Base-by-base conservation (phyloP, 2,797 vertebrate species). In the Yasuhikotakia modesta region DNA sequence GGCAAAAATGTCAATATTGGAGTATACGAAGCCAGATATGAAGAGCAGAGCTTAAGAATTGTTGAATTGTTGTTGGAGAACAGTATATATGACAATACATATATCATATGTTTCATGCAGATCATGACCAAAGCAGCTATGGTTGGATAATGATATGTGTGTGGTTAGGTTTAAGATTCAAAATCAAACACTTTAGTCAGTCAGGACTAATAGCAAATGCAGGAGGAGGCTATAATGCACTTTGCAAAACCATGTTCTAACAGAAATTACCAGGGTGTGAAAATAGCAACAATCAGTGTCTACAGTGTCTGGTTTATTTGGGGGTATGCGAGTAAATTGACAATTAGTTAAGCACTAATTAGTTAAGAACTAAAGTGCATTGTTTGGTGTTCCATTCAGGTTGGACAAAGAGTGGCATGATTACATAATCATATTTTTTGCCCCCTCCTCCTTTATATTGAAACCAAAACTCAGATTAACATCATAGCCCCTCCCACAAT, bases 151-250 rank as follows among this genome's bases (percentile, higher is more conserved):
- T n/a, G n/a, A n/a, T n/a, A n/a, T n/a, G n/a, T 63, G 17, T 79
- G 21, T 8, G 39, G 35, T 78, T 76, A 27, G 52, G 24, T 68
- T n/a, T 4, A 35, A 3, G 63, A 76, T 57, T 58, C 64, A 67
- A 46, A 67, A 57, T 68, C 66, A 78, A 81, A n/a, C 77, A 12
- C 76, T 32, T 32, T 2, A 32, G 2, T 35, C 1, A 17, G 81
- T 22, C 24, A 88, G 87, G 82, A 87, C 80, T 84, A 80, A 81
- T 60, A 13, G 57, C 27, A 6, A 82, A 82, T 70, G 60, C 78
- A 88, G 82, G 85, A 73, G 58, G 80, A 58, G 7, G 50, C 48
- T 63, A 50, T 55, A 35, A 35, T 48, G 55, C 39, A 77, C 75
- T 81, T 30, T 13, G 86, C 78, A 85, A 86, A 73, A 73, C 72